Evolutionary conservation across 1,140 invertebrate genomes (phyloP), one percentile per base, ranked within the genome.

Genomic region (Tyrophagus putrescentiae): DNA sequence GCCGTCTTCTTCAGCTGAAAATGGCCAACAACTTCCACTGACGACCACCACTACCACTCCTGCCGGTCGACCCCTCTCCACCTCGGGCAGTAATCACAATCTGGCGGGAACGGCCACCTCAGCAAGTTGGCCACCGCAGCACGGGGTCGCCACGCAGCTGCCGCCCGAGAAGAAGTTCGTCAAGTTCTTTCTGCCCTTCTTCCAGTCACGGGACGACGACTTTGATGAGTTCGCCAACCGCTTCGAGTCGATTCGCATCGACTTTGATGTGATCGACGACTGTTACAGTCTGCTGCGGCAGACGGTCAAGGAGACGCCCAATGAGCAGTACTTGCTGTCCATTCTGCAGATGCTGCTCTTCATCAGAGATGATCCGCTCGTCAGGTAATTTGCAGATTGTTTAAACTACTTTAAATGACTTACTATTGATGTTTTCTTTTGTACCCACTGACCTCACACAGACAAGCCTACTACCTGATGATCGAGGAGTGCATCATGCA

Each of bases 401-500:
- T n/a, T n/a, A n/a, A n/a, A n/a, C n/a, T n/a, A 6, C 28, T 16
- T 23, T 31, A 23, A 25, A 21, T 50, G 25, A 5, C 60, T 31
- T 32, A 5, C 25, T 39, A 33, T 13, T 7, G n/a, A 57, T 50
- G 63, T 58, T 65, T 59, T 53, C 27, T 64, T 62, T 45, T 16
- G 18, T 16, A 39, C 60, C 13, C 3, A 13, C n/a, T n/a, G n/a
- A n/a, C n/a, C n/a, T n/a, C 59, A n/a, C 70, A 81, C 65, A 91
- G 91, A 68, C 82, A 86, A 18, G 88, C 92, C 1, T 98, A 95
- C 73, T 97, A 89, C 73, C 93, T 94, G 70, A 71, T 98, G 9
- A 93, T 97, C 67, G 94, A 98, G 72, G 92, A 97, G 75, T 96
- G 91, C 71, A 79, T 97, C 9, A 87, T 90, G 0, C 93, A 97